A percentile compares a stretch with the other conserved stretches of the same genome.
phyloP scores from a whole-genome alignment of 2,113 vertebrate species.

The Tor tambroides region DNA sequence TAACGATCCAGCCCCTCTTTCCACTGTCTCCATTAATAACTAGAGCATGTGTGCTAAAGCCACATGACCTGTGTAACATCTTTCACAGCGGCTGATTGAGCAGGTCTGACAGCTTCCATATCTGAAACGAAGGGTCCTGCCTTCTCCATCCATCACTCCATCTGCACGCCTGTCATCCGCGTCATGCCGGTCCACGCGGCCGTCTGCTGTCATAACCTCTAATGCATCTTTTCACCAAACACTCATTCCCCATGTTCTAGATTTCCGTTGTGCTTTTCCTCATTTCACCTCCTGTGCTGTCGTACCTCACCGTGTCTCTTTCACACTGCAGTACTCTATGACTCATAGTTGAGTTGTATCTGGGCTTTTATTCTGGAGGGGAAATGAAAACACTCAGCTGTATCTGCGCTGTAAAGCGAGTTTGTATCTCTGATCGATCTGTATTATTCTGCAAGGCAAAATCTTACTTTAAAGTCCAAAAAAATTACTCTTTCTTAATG shows the following conservation, averaged over 20 bases:
- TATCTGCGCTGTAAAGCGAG: neutral
- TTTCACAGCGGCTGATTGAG: conserved; percentile 17
- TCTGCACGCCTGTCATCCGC: neutral
- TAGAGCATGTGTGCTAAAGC: neutral
- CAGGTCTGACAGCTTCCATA: conserved; percentile 37
- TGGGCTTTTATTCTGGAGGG: conserved; percentile 14
- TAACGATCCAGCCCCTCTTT: neutral
- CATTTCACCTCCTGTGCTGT: conserved; percentile 4
- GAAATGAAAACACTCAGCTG: neutral
- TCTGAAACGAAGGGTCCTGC: conserved; percentile 30
- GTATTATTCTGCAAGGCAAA: neutral
- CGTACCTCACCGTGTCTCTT: neutral
- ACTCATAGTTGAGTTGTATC: conserved; percentile 35
- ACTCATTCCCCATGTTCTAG: neutral
- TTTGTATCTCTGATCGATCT: neutral
- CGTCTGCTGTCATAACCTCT: conserved; percentile 33
- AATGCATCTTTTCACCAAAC: neutral
- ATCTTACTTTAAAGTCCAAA: neutral
- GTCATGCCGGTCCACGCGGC: neutral
- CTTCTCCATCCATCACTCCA: conserved; percentile 36
- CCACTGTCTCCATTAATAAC: neutral
- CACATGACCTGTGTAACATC: conserved; percentile 15
- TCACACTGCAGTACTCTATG: conserved; percentile 35
- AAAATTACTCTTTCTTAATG: neutral
- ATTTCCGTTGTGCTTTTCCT: neutral